A percentile compares a stretch with the other conserved stretches of the same genome.
Conservation (phyloP, 1,140 invertebrate genomes). For the Campoletis sonorensis region DNA sequence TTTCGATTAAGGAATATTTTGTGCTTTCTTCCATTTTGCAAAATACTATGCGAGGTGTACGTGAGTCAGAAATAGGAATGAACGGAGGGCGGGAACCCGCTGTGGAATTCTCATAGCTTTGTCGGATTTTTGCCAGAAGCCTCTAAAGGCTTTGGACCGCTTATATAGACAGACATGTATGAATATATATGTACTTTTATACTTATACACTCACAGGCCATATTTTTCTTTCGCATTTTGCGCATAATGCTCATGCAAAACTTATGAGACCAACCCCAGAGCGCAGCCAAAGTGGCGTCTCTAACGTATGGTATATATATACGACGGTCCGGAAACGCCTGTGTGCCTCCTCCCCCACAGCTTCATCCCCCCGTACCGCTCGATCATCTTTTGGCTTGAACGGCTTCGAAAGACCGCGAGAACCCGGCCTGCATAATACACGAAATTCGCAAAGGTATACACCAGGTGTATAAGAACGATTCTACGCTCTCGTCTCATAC, state of each 20-base stretch:
- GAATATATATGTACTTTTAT: neutral
- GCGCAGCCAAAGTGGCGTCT: slow-evolving; percentile 11
- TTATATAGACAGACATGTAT: neutral
- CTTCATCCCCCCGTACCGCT: neutral
- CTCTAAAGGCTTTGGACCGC: neutral
- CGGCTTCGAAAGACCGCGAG: slow-evolving; percentile 26
- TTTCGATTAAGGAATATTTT: neutral
- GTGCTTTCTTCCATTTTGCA: neutral
- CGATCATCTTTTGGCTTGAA: slow-evolving; percentile 35
- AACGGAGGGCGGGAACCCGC: neutral
- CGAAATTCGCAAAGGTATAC: slow-evolving; percentile 20
- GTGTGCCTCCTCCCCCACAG: neutral
- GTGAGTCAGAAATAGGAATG: neutral
- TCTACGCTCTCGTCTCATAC: neutral
- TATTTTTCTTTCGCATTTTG: slow-evolving; percentile 40
- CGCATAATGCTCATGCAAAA: slow-evolving; percentile 43
- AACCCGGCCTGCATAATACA: slow-evolving; percentile 17
- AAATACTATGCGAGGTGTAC: neutral
- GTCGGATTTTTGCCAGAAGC: slow-evolving; percentile 17
- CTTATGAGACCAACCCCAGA: slow-evolving; percentile 13
- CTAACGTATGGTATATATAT: slow-evolving; percentile 34
- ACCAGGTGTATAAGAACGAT: slow-evolving; percentile 22
- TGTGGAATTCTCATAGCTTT: slow-evolving; percentile 19
- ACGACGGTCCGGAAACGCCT: slow-evolving; percentile 24
- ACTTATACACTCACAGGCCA: neutral